Evolutionary conservation across 2,113 vertebrate species (phyloP).

Genomic region (Holacanthus passer): DNA sequence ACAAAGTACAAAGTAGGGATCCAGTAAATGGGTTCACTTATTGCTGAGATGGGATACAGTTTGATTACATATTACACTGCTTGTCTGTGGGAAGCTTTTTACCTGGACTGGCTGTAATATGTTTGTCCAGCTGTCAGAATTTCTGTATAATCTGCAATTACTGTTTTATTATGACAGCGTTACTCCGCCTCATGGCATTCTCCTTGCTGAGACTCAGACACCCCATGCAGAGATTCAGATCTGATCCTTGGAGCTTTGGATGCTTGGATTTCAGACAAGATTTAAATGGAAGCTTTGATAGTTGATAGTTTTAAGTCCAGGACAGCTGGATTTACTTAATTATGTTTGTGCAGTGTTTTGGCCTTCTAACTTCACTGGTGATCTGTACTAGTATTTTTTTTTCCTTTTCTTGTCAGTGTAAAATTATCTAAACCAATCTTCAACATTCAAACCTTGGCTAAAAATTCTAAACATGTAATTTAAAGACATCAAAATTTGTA

Average conservation of each 20-base stretch:
- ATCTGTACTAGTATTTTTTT: background rate
- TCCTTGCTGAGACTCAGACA: slow-evolving; percentile 32
- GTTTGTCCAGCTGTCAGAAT: background rate
- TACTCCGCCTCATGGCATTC: background rate
- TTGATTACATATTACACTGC: background rate
- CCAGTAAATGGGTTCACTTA: background rate
- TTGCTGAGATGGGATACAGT: background rate
- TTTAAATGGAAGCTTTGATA: slow-evolving; percentile 17
- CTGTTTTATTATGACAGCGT: slow-evolving; percentile 8
- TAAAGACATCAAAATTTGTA: no score
- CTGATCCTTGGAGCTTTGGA: slow-evolving; percentile 29
- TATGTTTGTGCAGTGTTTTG: background rate
- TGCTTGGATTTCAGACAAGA: slow-evolving; percentile 4
- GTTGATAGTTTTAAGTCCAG: slow-evolving; percentile 12
- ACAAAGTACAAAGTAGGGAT: background rate
- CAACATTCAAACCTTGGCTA: background rate
- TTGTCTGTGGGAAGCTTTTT: background rate
- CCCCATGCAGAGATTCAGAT: slow-evolving; percentile 30
- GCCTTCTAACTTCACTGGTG: background rate
- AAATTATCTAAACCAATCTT: no score
- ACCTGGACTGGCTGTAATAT: background rate
- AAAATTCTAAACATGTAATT: background rate
- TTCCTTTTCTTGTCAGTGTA: background rate
- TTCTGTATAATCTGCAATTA: slow-evolving; percentile 6
- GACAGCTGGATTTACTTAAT: slow-evolving; percentile 16